Conservation (phyloP, 2,113 vertebrate genomes). For the Ginglymostoma cirratum region DNA sequence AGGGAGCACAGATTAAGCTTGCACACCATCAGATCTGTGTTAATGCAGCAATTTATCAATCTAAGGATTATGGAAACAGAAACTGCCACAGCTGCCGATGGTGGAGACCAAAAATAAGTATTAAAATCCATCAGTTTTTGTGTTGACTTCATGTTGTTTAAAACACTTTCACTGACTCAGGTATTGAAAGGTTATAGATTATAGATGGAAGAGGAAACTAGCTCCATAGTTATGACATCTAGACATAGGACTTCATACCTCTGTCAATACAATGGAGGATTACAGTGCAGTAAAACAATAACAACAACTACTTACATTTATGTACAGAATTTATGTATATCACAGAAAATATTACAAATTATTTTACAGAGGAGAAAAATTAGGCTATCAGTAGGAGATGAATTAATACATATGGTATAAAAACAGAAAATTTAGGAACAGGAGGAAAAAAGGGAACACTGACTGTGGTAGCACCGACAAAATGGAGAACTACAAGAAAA, state of each 20-base stretch:
- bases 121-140: not conserved
- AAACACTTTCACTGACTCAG: not conserved
- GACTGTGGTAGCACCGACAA: not conserved
- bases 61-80: not conserved
- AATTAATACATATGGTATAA: not conserved
- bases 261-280: not conserved
- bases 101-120: not conserved
- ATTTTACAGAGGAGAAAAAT: not conserved
- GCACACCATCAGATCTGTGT: not conserved
- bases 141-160: not conserved
- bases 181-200: not conserved
- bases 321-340: too few species aligned
- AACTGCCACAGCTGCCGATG: not conserved
- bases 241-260: not conserved
- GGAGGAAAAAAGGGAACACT: not conserved
- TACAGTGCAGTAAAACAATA: not conserved
- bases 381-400: not conserved
- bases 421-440: not conserved
- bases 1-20: not conserved
- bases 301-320: not conserved
- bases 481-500: not conserved
- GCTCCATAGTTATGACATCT: not conserved
- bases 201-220: not conserved
- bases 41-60: not conserved
- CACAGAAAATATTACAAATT: not conserved